phyloP scores from a whole-genome alignment of 2,797 vertebrate genomes.

The Amazona finschi region DNA sequence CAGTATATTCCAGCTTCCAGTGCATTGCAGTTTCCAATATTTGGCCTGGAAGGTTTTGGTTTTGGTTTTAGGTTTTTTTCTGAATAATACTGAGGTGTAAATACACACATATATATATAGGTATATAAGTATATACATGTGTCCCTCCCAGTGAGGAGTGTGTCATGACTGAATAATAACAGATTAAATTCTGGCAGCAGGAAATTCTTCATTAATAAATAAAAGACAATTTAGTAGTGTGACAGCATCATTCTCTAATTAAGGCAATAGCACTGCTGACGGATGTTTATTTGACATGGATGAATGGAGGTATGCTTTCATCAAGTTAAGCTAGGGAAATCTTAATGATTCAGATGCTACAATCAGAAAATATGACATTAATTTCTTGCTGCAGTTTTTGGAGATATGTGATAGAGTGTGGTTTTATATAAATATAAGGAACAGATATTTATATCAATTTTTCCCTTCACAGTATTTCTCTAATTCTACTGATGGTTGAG shows the following conservation, averaged over 20 bases:
- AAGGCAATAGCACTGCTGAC: background rate
- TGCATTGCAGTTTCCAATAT: background rate
- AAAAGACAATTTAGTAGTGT: background rate
- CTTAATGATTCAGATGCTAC: background rate
- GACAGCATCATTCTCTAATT: background rate
- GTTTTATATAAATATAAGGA: background rate
- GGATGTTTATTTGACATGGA: conserved; percentile 3
- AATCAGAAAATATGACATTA: background rate
- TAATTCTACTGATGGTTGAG: background rate
- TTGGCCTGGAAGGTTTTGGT: background rate
- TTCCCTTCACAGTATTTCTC: background rate
- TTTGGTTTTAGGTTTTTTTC: background rate
- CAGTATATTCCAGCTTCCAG: background rate
- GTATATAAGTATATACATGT: background rate
- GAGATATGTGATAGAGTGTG: background rate
- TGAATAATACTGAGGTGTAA: background rate
- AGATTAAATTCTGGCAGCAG: background rate
- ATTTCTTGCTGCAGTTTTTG: background rate
- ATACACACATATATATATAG: background rate
- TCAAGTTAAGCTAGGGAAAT: background rate
- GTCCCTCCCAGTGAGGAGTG: background rate
- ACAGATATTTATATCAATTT: background rate
- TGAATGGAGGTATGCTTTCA: background rate
- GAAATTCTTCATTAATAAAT: conserved; percentile 10
- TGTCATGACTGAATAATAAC: background rate